Conservation (phyloP, 2,797 vertebrate species). For the Catharus ustulatus region DNA sequence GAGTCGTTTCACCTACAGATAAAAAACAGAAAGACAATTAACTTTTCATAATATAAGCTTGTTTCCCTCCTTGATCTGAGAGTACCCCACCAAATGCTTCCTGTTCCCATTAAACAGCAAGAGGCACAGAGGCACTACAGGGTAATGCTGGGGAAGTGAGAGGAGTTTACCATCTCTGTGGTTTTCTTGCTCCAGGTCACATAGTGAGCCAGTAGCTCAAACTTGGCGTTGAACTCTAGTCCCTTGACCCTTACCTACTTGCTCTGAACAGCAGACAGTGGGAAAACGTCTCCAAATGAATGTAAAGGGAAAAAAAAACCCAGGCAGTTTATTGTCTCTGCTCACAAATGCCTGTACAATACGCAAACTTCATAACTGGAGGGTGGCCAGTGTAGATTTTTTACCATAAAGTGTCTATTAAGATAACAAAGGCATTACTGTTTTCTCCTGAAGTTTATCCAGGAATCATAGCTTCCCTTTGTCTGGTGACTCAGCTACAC, state of each 20-base stretch:
- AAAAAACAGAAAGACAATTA: background rate
- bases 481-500: background rate
- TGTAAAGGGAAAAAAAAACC: background rate
- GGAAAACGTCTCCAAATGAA: background rate
- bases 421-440: background rate
- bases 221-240: background rate
- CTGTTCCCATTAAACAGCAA: background rate
- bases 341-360: background rate
- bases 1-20: background rate
- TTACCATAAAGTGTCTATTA: background rate
- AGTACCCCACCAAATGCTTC: background rate
- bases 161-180: background rate
- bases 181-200: background rate
- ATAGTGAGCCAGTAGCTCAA: background rate
- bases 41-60: background rate
- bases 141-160: background rate
- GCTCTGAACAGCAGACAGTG: background rate
- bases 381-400: background rate
- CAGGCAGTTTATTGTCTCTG: background rate
- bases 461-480: background rate
- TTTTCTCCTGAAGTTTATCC: background rate
- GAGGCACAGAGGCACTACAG: background rate
- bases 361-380: background rate
- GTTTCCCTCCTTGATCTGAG: background rate
- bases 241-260: background rate